Evolutionary conservation across 2,888 invertebrate genomes (phyloP).

Genomic region (Theretra japonica): DNA sequence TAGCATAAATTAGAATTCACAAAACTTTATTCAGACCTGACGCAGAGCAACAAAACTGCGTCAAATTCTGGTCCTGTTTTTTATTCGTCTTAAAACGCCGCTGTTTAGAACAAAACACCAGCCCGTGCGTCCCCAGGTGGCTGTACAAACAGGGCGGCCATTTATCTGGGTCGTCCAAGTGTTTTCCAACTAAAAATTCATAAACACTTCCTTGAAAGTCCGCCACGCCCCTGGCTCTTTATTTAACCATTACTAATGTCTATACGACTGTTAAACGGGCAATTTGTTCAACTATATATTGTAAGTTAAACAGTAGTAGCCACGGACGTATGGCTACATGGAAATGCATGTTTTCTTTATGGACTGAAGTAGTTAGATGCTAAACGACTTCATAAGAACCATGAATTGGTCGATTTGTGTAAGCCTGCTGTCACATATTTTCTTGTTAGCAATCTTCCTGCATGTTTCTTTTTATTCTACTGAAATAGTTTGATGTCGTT

Average conservation of each 20-base stretch:
- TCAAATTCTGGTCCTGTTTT: too few relatives aligned
- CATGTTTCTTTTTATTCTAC: too few relatives aligned
- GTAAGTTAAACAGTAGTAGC: neutral
- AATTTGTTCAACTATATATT: neutral
- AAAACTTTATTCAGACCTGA: too few relatives aligned
- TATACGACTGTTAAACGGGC: neutral
- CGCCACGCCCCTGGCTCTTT: constrained; percentile 16
- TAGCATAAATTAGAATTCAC: too few relatives aligned
- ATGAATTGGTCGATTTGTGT: too few relatives aligned
- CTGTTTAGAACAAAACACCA: neutral
- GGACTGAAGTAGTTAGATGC: too few relatives aligned
- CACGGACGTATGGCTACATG: neutral
- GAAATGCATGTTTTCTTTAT: neutral
- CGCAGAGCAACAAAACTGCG: too few relatives aligned
- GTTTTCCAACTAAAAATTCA: constrained; percentile 39
- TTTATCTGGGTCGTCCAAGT: constrained; percentile 31
- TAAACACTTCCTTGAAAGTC: constrained; percentile 33
- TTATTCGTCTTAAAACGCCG: too few relatives aligned
- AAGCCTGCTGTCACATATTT: too few relatives aligned
- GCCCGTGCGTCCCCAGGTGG: neutral
- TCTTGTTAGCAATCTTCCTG: too few relatives aligned
- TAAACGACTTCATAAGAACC: too few relatives aligned
- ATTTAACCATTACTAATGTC: constrained; percentile 12
- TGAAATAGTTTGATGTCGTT: too few relatives aligned
- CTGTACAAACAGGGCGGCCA: neutral